Percentiles rank a stretch among this genome's conserved stretches.
These are phyloP conservation scores for Calameuta filiformis DNA, from an alignment of 2,888 invertebrate genomes.

Conservation along the genomic window DNA sequence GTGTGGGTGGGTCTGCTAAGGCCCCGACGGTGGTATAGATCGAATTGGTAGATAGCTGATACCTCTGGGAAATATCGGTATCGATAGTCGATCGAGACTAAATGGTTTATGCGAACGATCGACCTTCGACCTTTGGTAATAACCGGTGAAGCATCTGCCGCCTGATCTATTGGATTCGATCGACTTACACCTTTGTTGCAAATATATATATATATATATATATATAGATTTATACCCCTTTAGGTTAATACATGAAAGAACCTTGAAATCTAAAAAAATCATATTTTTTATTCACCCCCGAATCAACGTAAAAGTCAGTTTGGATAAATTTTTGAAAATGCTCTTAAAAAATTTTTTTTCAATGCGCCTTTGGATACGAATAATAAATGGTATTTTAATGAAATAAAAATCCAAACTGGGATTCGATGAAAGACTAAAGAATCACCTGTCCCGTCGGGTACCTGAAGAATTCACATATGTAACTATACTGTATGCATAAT, in stretches of 20 bases:
- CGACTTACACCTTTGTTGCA: conserved; percentile 53
- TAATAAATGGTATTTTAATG: background rate
- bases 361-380: background rate
- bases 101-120: conserved; percentile 64
- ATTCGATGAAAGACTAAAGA: background rate
- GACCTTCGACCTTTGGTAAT: conserved; percentile 62
- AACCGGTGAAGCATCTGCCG: conserved; percentile 59
- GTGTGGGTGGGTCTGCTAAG: conserved; percentile 3
- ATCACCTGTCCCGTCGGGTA: background rate
- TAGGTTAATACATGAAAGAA: background rate
- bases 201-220: too few relatives aligned
- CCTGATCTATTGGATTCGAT: conserved; percentile 60
- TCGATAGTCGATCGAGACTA: conserved; percentile 62
- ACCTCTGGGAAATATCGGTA: conserved; percentile 64
- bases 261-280: background rate
- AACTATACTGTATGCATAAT: background rate
- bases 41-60: conserved; percentile 52
- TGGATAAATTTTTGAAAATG: background rate
- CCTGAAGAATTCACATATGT: background rate
- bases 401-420: background rate
- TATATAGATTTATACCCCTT: background rate
- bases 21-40: conserved; percentile 45
- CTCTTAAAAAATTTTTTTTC: background rate
- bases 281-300: background rate
- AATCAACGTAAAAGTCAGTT: background rate